These are phyloP conservation scores for Oryctolagus cuniculus DNA, from an alignment of 2,113 vertebrate species.

Conservation along the genomic window DNA sequence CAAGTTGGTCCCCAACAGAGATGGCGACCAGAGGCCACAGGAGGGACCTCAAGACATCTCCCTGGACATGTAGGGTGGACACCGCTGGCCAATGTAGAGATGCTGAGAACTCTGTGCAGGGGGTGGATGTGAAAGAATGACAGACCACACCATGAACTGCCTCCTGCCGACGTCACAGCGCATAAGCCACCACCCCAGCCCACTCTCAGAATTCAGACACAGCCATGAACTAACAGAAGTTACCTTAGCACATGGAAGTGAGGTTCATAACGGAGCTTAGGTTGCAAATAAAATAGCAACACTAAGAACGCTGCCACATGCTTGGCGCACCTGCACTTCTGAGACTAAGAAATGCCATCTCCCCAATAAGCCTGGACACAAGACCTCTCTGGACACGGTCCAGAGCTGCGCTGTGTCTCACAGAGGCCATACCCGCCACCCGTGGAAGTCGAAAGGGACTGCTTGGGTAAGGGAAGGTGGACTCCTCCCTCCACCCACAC, in stretches of 20 bases:
- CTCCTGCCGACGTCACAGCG: accelerated
- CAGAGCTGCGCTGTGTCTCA: neutral
- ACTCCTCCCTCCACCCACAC: neutral
- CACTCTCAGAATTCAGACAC: neutral
- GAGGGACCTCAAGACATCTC: neutral
- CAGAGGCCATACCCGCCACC: too few relatives aligned
- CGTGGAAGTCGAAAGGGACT: too few relatives aligned
- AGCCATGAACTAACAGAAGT: neutral
- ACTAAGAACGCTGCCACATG: neutral
- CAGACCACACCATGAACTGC: neutral
- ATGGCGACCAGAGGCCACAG: accelerated
- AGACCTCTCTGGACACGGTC: accelerated
- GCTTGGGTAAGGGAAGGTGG: neutral
- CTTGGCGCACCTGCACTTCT: neutral
- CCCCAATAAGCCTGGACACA: neutral
- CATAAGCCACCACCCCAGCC: neutral
- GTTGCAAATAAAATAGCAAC: neutral
- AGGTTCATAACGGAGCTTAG: neutral
- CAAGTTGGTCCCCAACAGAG: neutral
- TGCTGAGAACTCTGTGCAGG: accelerated
- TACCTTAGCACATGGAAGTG: neutral
- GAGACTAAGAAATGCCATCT: neutral
- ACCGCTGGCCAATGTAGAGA: neutral
- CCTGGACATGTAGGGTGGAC: neutral
- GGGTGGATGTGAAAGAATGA: neutral